Evolutionary conservation across 2,113 vertebrate species (phyloP).

Genomic region (Lamprologus lemairii): DNA sequence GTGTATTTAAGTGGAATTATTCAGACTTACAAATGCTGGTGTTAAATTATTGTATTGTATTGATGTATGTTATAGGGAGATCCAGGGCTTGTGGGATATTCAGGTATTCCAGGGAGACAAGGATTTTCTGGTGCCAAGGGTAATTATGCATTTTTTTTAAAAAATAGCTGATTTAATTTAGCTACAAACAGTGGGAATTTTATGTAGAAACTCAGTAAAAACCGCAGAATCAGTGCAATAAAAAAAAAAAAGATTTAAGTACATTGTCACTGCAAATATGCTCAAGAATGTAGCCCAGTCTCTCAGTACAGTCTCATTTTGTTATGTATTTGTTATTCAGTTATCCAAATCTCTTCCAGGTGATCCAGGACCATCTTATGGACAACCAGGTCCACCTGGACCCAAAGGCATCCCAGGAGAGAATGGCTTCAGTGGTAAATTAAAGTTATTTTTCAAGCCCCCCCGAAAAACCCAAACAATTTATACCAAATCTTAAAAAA

Average conservation of each 20-base stretch:
- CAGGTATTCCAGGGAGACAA: slow-evolving; percentile 7
- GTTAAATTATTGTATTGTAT: not conserved
- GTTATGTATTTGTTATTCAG: not conserved
- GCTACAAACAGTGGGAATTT: not conserved
- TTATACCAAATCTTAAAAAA: not conserved
- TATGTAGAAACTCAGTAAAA: not conserved
- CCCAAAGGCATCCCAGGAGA: slow-evolving; percentile 37
- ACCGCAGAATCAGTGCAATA: not conserved
- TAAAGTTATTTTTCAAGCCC: not conserved
- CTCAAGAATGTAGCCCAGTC: not conserved
- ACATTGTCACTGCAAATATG: not conserved
- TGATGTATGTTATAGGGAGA: slow-evolving; percentile 33
- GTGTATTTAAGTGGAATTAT: not conserved
- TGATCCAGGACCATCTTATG: slow-evolving; percentile 11
- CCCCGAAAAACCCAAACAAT: not conserved
- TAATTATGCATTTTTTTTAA: not conserved
- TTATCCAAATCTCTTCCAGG: slow-evolving; percentile 14
- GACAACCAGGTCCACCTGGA: slow-evolving; percentile 38
- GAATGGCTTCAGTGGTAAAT: not conserved
- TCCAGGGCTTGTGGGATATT: not conserved
- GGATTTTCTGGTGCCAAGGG: slow-evolving; percentile 45
- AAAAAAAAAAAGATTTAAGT: not conserved
- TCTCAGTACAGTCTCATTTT: not conserved
- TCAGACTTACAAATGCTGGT: not conserved
- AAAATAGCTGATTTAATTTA: not conserved